Evolutionary conservation across 2,888 invertebrate genomes (phyloP), one percentile per base, ranked within the genome.

Genomic region (Antheraea yamamai): DNA sequence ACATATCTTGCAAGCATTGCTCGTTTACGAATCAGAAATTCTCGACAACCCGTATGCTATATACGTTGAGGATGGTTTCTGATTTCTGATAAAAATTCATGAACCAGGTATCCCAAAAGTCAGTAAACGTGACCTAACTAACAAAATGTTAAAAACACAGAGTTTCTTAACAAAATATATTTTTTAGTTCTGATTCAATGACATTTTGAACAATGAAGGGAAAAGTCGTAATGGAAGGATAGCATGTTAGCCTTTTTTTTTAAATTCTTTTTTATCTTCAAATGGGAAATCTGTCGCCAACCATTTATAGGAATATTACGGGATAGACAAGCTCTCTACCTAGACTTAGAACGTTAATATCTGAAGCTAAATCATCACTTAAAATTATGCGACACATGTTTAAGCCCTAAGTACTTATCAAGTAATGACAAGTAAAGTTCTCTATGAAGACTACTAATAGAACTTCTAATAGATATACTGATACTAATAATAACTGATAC

Each of bases 71-170:
- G 8, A 18, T 4, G 26, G n/a, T 12, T n/a, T n/a, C 26, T 16
- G 51, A 72, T 52, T 72, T 72, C 51, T 26, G 47, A n/a, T 47
- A 72, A 47, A 72, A 72, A 39, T 58, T 61, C 52, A 51, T 61
- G 26, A 75, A 23, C 12, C 47, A 47, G 47, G 47, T 47, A 55
- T 75, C 55, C 61, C 55, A 39, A 71, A 58, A 61, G 47, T 71
- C 52, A n/a, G 23, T 55, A 20, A 47, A n/a, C 64, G 64, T 66
- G 30, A 66, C n/a, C 61, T 61, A 61, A 66, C 64, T 30, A 16
- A 66, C 26, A 66, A 66, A 66, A 66, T 66, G 30, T 66, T 64
- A 66, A 26, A 66, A 26, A 0, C 16, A 66, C 26, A 26, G 26
- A n/a, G 26, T 64, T 16, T 64, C 64, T 14, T 3, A 1, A 14